Evolutionary conservation across 2,797 vertebrate genomes (phyloP).

Genomic region (Pseudotriccus pelzelni): DNA sequence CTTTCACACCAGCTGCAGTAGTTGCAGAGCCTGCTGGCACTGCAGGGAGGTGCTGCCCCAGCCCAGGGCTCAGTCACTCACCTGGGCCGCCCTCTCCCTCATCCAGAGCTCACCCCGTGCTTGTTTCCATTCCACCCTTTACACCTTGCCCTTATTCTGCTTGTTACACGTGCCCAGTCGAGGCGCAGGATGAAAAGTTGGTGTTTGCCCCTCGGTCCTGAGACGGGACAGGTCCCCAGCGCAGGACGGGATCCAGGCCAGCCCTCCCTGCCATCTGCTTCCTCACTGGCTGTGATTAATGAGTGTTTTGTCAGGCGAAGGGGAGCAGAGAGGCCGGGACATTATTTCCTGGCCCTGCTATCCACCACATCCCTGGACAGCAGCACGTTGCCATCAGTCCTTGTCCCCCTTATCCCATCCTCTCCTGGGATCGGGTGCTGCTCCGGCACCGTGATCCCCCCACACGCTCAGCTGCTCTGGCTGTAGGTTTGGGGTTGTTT

Average conservation of each 20-base stretch:
- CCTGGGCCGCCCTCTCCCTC: background rate
- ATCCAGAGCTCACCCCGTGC: accelerated
- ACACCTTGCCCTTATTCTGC: background rate
- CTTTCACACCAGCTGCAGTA: accelerated
- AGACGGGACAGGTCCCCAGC: background rate
- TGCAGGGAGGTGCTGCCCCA: background rate
- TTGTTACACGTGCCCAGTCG: accelerated
- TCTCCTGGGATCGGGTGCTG: accelerated
- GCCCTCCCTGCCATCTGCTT: background rate
- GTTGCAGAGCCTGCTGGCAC: background rate
- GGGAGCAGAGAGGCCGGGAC: accelerated
- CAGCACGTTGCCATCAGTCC: accelerated
- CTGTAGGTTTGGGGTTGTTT: background rate
- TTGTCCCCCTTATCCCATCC: background rate
- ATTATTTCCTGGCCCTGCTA: background rate
- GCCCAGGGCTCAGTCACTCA: background rate
- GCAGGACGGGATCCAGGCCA: background rate
- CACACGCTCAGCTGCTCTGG: accelerated
- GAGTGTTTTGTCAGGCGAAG: background rate
- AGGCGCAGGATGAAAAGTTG: background rate
- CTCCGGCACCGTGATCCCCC: accelerated
- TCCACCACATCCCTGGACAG: background rate
- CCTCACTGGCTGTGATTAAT: background rate
- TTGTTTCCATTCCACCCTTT: accelerated
- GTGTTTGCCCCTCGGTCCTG: accelerated